Conservation (phyloP, 2,797 vertebrate species). For the Glossophaga mutica region DNA sequence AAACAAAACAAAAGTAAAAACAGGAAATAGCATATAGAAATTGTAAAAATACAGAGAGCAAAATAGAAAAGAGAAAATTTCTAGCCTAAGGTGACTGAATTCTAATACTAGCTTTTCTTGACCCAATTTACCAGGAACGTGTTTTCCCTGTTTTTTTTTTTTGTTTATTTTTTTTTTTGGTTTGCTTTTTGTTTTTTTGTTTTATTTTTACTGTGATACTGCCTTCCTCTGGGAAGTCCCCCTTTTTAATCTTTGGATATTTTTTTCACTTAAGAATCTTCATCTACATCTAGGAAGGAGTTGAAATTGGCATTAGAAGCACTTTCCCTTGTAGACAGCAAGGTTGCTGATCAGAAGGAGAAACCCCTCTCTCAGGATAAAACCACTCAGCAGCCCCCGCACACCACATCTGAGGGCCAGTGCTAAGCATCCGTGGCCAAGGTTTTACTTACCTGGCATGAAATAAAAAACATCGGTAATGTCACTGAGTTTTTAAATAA, state of each 20-base stretch:
- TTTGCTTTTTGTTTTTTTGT: background rate
- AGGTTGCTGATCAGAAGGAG: background rate
- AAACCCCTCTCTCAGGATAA: background rate
- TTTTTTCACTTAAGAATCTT: background rate
- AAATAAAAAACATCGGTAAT: background rate
- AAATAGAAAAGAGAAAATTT: background rate
- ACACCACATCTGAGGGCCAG: background rate
- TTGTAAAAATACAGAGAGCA: constrained; percentile 17
- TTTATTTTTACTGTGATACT: constrained; percentile 28
- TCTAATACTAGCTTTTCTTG: background rate
- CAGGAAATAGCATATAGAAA: constrained; percentile 61
- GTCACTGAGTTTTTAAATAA: constrained; percentile 17
- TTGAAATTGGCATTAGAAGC: background rate
- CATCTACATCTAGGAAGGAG: background rate
- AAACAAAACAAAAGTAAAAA: constrained; percentile 64
- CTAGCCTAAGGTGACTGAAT: background rate
- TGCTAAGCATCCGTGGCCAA: background rate
- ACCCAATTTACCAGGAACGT: background rate
- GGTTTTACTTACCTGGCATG: background rate
- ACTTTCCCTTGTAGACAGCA: background rate
- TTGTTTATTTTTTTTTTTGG: background rate
- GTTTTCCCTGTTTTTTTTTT: background rate
- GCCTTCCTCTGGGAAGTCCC: background rate
- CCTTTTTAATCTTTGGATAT: background rate
- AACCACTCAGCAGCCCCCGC: background rate